Evolutionary conservation across 2,888 invertebrate genomes (phyloP), one percentile per base, ranked within the genome.

Genomic region (Altica lythri): DNA sequence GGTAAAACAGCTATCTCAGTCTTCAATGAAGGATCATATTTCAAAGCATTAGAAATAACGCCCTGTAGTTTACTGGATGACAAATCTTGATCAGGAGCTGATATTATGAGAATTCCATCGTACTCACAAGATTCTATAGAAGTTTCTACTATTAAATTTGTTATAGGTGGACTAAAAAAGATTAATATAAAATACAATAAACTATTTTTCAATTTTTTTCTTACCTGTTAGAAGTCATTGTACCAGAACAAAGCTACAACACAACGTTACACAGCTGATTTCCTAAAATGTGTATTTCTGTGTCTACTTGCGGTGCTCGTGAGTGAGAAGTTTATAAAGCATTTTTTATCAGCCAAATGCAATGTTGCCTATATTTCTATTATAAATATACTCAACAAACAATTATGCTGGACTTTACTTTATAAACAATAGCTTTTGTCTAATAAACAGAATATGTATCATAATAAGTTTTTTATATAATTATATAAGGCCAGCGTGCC

Each of bases 31-130:
- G 77, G 71, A 74, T 88, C 88, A 46, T 79, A 73, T 58, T 74
- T 70, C 8, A 77, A 59, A 6, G 79, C 80, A 12, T 70, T 68
- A 0, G 56, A 40, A 32, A 76, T 68, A 16, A 79, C 71, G 34
- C 75, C 73, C 38, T 77, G 74, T 60, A 80, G 76, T 55, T 80
- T 75, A 18, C 75, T 75, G 51, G 77, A 75, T 1, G 81, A 81
- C 6, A 81, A 70, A 19, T 59, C 46, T 48, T 68, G 67, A 9
- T 79, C 77, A 1, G 83, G 82, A 38, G 81, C 81, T 0, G 83
- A 70, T 1, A 87, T 78, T 1, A 86, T 69, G 3, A 87, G 75
- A 2, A 87, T 81, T 0, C 84, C 83, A 66, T 88, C 86, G 66
- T 86, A 86, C 43, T 62, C 55, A n/a, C 55, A 14, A 6, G 64